These are phyloP conservation scores for Haemorhous mexicanus DNA, from an alignment of 2,113 vertebrate genomes.

Conservation along the genomic window DNA sequence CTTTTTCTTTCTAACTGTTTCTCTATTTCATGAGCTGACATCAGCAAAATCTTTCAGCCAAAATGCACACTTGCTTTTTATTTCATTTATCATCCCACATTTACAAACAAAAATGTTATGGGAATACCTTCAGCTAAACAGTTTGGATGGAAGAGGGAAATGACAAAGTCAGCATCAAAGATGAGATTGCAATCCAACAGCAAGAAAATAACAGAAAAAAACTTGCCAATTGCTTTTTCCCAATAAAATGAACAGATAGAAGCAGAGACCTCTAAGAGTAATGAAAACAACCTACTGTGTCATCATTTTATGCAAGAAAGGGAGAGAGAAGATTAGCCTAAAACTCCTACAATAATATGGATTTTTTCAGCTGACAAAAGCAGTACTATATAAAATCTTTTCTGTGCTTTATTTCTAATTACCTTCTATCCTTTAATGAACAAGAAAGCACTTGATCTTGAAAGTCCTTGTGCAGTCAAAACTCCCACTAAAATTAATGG, in stretches of 20 bases:
- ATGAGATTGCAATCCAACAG: slow-evolving; percentile 21
- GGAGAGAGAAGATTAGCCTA: slow-evolving; percentile 40
- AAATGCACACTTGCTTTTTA: slow-evolving; percentile 28
- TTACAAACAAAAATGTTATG: slow-evolving; percentile 6
- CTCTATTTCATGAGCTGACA: slow-evolving; percentile 5
- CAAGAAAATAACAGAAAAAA: not conserved
- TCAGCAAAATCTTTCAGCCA: slow-evolving; percentile 6
- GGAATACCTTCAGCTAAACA: slow-evolving; percentile 22
- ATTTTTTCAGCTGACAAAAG: slow-evolving; percentile 64
- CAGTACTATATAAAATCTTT: slow-evolving; percentile 49
- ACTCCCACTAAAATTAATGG: slow-evolving; percentile 60
- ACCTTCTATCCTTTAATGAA: slow-evolving; percentile 53
- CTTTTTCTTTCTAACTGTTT: not conserved
- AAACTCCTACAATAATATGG: slow-evolving; percentile 46
- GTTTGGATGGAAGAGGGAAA: not conserved
- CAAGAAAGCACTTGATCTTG: slow-evolving; percentile 49
- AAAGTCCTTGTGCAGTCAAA: slow-evolving; percentile 48
- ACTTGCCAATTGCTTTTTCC: slow-evolving; percentile 26
- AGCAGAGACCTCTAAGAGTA: slow-evolving; percentile 36
- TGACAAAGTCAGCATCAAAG: slow-evolving; percentile 29
- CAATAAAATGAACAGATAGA: slow-evolving; percentile 51
- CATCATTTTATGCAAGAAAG: slow-evolving; percentile 58
- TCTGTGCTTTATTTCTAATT: slow-evolving; percentile 62
- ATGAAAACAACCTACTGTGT: slow-evolving; percentile 58
- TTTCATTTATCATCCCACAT: slow-evolving; percentile 28